phyloP scores from a whole-genome alignment of 2,797 vertebrate species.

The Tapirus indicus region DNA sequence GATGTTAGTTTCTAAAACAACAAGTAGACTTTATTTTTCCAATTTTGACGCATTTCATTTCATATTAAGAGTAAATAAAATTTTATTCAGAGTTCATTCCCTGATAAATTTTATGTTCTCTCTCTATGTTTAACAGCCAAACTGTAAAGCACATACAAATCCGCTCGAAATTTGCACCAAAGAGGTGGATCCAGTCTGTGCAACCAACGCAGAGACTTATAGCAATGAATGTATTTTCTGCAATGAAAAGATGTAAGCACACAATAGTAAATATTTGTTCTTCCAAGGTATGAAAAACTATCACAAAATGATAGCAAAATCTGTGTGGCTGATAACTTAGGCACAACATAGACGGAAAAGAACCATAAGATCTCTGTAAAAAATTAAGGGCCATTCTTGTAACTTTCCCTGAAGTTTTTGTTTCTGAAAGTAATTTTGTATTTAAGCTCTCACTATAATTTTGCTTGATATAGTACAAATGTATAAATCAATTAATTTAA shows the following conservation, averaged over 20 bases:
- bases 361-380: neutral
- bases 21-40: neutral
- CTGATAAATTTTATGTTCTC: neutral
- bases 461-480: neutral
- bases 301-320: neutral
- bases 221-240: neutral
- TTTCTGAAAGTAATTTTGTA: slow-evolving; percentile 4
- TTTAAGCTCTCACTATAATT: neutral
- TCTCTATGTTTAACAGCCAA: neutral
- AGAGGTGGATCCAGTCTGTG: neutral
- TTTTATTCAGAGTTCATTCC: neutral
- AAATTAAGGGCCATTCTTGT: neutral
- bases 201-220: neutral
- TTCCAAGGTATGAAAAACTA: neutral
- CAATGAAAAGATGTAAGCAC: neutral
- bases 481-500: neutral
- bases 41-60: neutral
- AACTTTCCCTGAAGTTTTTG: neutral
- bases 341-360: neutral
- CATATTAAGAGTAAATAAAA: neutral
- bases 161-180: rapidly evolving
- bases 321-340: neutral
- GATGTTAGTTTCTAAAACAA: neutral
- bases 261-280: neutral
- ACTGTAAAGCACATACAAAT: rapidly evolving